Evolutionary conservation across 2,113 vertebrate genomes (phyloP), one percentile per base, ranked within the genome.

Genomic region (Syngnathus scovelli): DNA sequence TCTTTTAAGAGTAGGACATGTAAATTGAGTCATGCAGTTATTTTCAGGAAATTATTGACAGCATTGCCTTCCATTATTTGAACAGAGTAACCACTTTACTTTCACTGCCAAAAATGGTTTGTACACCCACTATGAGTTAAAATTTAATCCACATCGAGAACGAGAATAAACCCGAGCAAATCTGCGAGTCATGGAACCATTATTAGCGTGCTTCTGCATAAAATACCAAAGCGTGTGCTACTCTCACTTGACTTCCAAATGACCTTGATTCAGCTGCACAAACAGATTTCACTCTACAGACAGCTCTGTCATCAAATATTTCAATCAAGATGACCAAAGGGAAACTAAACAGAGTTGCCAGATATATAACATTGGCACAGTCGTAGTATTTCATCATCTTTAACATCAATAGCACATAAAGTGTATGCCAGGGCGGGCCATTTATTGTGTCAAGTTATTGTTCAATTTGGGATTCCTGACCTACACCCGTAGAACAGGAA

Each of bases 41-140:
- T 83, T 68, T 48, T 54, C 73, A 96, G 94, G 82, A 89, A 94
- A 68, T 58, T 85, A 73, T 81, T 93, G 78, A 81, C 87, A 75
- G 66, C 83, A 85, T 90, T 11, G 48, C 48, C 18, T 18, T 19
- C 59, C 71, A 64, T 51, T 65, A 55, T 68, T 23, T 64, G 49
- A 71, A 65, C 38, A 59, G 69, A 51, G 77, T 71, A 84, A 80
- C 76, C 21, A 79, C 67, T 63, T 75, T 61, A 79, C 43, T 18
- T 73, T 15, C 38, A 37, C 39, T 65, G 69, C 61, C 77, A 72
- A 71, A 19, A 74, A 58, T 77, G 48, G 38, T 49, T 63, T 41
- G 65, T 1, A 33, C 70, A 70, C 64, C 43, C 56, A 55, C 68
- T 74, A 69, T 61, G 21, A 61, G 15, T 44, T 38, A 37, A 70